Conservation (phyloP, 2,797 vertebrate genomes). For the Pangasius krempfi region DNA sequence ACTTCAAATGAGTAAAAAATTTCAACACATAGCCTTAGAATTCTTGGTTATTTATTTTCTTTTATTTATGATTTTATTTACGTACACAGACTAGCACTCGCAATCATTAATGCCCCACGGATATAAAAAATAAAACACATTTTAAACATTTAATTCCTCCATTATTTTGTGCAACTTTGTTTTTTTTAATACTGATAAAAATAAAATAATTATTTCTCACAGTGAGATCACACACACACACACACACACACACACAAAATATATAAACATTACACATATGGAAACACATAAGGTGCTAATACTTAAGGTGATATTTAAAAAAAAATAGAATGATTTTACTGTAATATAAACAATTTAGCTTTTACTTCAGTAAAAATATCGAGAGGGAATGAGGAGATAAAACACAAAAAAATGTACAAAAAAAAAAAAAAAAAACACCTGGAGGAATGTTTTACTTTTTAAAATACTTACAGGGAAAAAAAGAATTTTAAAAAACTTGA, state of each 20-base stretch:
- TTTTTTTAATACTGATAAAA: not conserved
- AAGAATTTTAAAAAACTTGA: not conserved
- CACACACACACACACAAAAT: not conserved
- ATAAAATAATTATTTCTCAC: not conserved
- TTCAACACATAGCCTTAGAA: not conserved
- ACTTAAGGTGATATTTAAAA: not conserved
- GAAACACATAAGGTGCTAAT: slow-evolving; percentile 31
- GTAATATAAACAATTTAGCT: not conserved
- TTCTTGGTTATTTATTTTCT: not conserved
- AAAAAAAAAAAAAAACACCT: not conserved
- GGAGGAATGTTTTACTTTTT: not conserved
- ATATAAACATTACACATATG: not conserved
- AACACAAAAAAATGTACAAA: not conserved
- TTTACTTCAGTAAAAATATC: not conserved
- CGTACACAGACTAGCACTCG: not conserved
- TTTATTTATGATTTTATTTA: not conserved
- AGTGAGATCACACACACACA: not conserved
- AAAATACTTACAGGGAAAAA: not conserved
- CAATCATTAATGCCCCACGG: not conserved
- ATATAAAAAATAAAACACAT: not conserved
- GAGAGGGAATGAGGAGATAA: not conserved
- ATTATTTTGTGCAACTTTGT: not conserved
- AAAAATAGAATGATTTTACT: not conserved
- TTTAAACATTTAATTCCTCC: not conserved
- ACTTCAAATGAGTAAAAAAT: not conserved